Evolutionary conservation across 2,797 vertebrate genomes (phyloP).

Genomic region (Pipistrellus pipistrellus): DNA sequence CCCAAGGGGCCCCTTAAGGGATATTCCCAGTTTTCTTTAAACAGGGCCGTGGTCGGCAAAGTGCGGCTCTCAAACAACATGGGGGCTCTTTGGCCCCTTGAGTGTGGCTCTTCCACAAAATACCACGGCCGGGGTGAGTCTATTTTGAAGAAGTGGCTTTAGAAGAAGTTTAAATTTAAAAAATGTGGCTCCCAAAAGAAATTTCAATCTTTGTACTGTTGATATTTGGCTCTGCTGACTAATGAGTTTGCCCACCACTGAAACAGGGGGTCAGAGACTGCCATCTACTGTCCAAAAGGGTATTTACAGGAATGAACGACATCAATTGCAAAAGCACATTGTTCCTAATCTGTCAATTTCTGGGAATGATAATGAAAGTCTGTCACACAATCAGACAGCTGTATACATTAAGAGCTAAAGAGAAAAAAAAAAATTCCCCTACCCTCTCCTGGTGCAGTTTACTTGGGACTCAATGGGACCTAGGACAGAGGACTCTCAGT

Average conservation of each 20-base stretch:
- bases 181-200: too few species aligned
- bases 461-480: not conserved
- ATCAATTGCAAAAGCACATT: not conserved
- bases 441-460: not conserved
- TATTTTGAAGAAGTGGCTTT: too few species aligned
- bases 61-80: too few species aligned
- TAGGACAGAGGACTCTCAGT: not conserved
- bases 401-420: not conserved
- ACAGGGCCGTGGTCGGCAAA: too few species aligned
- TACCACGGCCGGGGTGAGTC: too few species aligned
- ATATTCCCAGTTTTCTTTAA: not conserved
- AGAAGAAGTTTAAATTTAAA: too few species aligned
- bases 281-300: constrained; percentile 65
- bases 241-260: too few species aligned
- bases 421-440: not conserved
- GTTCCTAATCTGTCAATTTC: not conserved
- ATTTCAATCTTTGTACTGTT: too few species aligned
- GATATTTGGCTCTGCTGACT: too few species aligned
- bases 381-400: constrained; percentile 9
- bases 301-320: not conserved
- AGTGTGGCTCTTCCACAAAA: too few species aligned
- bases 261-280: not conserved
- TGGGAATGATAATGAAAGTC: not conserved
- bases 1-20: not conserved
- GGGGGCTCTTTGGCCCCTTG: too few species aligned